These are phyloP conservation scores for Ochropacha duplaris DNA, from an alignment of 2,888 invertebrate species.

Conservation along the genomic window DNA sequence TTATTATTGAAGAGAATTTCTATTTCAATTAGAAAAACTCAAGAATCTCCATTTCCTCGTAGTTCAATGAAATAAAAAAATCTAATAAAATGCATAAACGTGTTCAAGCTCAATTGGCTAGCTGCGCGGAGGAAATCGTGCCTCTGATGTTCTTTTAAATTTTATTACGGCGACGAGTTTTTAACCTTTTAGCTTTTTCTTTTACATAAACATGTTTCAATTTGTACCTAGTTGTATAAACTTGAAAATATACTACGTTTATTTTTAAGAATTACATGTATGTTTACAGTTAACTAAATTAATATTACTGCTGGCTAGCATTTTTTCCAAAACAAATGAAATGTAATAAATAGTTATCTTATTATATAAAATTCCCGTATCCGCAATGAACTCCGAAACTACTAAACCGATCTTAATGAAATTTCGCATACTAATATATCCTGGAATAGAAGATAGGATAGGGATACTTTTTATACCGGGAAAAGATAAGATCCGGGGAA, in stretches of 20 bases:
- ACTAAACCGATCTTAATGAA: too few species aligned
- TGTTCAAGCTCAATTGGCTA: conserved; percentile 49
- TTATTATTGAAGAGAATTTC: conserved; percentile 37
- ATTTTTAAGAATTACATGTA: too few species aligned
- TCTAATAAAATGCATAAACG: conserved; percentile 48
- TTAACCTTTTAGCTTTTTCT: conserved; percentile 7
- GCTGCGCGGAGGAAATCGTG: conserved; percentile 49
- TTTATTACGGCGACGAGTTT: conserved; percentile 30
- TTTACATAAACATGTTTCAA: conserved; percentile 5
- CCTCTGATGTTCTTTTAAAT: conserved; percentile 43
- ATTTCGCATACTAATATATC: too few species aligned
- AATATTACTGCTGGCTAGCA: too few species aligned
- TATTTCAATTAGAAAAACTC: conserved; percentile 47
- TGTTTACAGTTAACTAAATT: too few species aligned
- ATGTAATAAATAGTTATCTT: too few species aligned
- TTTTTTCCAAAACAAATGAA: too few species aligned
- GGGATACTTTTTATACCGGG: too few species aligned
- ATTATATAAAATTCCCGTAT: too few species aligned
- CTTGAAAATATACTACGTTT: not conserved
- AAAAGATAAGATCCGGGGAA: too few species aligned
- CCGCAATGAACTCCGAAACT: too few species aligned
- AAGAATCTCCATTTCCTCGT: conserved; percentile 41
- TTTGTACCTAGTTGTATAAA: not conserved
- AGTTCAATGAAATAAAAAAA: conserved; percentile 40
- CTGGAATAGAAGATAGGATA: too few species aligned